Evolutionary conservation across 1,140 invertebrate genomes (phyloP).

Genomic region (Cepaea nemoralis): DNA sequence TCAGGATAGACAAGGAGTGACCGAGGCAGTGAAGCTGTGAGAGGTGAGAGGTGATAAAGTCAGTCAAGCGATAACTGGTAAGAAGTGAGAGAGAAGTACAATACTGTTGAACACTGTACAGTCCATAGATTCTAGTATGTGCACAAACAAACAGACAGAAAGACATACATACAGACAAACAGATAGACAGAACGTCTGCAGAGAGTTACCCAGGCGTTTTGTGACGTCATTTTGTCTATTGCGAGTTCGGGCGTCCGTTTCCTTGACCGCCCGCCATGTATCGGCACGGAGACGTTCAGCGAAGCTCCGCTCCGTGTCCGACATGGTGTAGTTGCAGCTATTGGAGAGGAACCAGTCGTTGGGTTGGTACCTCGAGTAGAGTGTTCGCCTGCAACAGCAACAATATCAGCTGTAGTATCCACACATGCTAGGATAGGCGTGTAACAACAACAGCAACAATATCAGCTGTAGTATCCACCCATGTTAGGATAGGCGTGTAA

Average conservation of each 20-base stretch:
- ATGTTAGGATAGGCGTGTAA: no score
- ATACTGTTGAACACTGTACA: neutral
- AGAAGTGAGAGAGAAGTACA: no score
- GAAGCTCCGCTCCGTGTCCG: constrained; percentile 86
- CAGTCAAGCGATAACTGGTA: no score
- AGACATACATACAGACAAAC: no score
- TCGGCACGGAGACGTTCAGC: constrained; percentile 77
- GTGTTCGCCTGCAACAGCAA: constrained; percentile 59
- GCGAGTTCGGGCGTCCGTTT: constrained; percentile 70
- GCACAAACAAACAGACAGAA: no score
- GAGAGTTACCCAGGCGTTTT: constrained; percentile 65
- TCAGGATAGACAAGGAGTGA: no score
- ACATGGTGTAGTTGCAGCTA: constrained; percentile 85
- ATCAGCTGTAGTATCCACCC: no score
- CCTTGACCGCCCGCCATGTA: constrained; percentile 69
- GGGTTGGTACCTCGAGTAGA: constrained; percentile 81
- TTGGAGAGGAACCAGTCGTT: constrained; percentile 92
- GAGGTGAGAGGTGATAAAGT: no score
- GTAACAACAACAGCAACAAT: no score
- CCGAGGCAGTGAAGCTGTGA: no score
- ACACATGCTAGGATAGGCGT: neutral
- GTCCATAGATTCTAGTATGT: neutral
- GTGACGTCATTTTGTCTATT: constrained; percentile 71
- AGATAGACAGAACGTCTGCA: no score
- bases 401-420: neutral